A percentile compares a stretch with the other conserved stretches of the same genome.
Evolutionary conservation across 2,888 invertebrate genomes (phyloP).

Genomic region (Ptychoptera albimana): DNA sequence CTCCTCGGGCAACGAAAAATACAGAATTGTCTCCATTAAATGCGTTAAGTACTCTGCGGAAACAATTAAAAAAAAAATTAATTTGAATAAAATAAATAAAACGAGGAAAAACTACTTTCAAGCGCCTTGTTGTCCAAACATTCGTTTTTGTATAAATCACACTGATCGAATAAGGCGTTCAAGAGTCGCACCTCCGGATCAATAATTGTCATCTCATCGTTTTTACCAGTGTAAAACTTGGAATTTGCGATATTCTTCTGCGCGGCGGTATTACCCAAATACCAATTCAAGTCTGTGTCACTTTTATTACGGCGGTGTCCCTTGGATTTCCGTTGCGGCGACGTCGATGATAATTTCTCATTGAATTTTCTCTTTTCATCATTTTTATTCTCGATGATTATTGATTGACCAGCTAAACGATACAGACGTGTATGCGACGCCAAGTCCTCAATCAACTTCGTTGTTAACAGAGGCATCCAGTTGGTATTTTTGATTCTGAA

Average conservation of each 20-base stretch:
- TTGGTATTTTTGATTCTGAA: slow-evolving; percentile 11
- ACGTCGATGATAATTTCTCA: slow-evolving; percentile 17
- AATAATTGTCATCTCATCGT: slow-evolving; percentile 8
- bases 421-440: slow-evolving; percentile 12
- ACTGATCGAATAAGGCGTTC: slow-evolving; percentile 13
- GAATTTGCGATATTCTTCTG: slow-evolving; percentile 14
- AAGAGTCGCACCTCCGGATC: slow-evolving; percentile 13
- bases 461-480: slow-evolving; percentile 13
- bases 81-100: not conserved
- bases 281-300: slow-evolving; percentile 55
- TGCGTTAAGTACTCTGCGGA: slow-evolving; percentile 12
- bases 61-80: not conserved
- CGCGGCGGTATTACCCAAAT: slow-evolving; percentile 30
- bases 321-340: slow-evolving; percentile 18
- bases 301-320: slow-evolving; percentile 55
- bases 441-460: slow-evolving; percentile 13
- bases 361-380: not conserved
- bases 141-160: slow-evolving; percentile 12
- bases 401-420: slow-evolving; percentile 11
- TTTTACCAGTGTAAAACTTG: slow-evolving; percentile 11
- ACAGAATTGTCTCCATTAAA: slow-evolving; percentile 13
- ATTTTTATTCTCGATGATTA: slow-evolving; percentile 7
- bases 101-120: slow-evolving; percentile 10
- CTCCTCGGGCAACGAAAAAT: slow-evolving; percentile 13
- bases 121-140: slow-evolving; percentile 12